Conservation (phyloP, 1,140 invertebrate species). For the Ephestia elutella region DNA sequence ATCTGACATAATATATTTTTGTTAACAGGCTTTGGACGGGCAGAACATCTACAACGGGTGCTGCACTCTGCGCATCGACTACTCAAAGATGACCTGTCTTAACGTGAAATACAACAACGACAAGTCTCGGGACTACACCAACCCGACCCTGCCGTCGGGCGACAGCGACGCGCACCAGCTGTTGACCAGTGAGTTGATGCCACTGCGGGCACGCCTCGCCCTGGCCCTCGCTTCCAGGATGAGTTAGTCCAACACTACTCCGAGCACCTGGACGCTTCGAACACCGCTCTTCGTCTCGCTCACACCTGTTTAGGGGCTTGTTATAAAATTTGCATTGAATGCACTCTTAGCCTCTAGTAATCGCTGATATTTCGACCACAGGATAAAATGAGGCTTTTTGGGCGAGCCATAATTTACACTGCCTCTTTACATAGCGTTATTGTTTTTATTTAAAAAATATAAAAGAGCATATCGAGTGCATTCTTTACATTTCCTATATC, state of each 20-base stretch:
- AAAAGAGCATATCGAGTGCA: no score
- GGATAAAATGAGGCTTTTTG: no score
- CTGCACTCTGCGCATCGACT: conserved; percentile 99
- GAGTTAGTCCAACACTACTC: conserved; percentile 69
- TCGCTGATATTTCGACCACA: no score
- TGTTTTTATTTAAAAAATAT: no score
- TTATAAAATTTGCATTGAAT: not conserved
- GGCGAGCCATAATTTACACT: no score
- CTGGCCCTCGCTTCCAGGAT: conserved; percentile 67
- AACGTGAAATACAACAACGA: conserved; percentile 99
- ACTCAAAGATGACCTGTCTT: conserved; percentile 96
- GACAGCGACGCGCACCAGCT: conserved; percentile 82
- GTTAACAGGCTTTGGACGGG: conserved; percentile 89
- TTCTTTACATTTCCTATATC: not conserved
- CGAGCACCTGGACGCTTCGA: conserved; percentile 48
- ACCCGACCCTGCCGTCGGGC: conserved; percentile 95
- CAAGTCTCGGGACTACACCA: conserved; percentile 99
- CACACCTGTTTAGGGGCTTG: not conserved
- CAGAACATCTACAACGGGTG: conserved; percentile 99
- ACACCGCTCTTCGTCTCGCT: conserved; percentile 35
- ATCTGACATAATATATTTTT: no score
- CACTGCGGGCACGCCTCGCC: conserved; percentile 75
- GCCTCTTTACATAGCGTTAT: no score
- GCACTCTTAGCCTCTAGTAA: not conserved
- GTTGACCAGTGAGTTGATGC: conserved; percentile 79